phyloP scores from a whole-genome alignment of 2,113 vertebrate genomes.

The Campylomormyrus numenius region DNA sequence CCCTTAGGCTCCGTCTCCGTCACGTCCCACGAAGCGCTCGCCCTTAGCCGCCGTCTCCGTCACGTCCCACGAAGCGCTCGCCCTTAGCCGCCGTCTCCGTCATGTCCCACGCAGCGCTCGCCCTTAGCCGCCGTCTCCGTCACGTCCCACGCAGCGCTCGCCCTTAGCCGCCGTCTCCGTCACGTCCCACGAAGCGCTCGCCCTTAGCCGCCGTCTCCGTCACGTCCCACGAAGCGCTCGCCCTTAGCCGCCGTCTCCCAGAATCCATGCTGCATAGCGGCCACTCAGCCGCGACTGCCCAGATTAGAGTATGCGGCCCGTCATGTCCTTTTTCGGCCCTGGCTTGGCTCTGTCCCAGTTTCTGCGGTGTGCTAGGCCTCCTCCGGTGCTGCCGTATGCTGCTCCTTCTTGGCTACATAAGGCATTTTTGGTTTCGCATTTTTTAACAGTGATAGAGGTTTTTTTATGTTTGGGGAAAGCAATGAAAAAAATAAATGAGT shows the following conservation, averaged over 20 bases:
- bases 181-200: not conserved
- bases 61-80: too few species aligned
- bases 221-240: too few species aligned
- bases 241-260: not conserved
- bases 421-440: not conserved
- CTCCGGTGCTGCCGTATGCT: not conserved
- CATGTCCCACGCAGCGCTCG: too few species aligned
- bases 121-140: too few species aligned
- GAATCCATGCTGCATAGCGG: not conserved
- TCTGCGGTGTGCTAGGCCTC: not conserved
- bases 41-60: too few species aligned
- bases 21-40: too few species aligned
- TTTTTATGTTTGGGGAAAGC: slow-evolving; percentile 2
- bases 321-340: not conserved
- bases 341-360: not conserved
- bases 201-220: too few species aligned
- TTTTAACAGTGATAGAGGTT: not conserved
- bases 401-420: not conserved
- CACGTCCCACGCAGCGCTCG: too few species aligned
- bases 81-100: too few species aligned
- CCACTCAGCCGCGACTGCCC: not conserved
- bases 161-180: not conserved
- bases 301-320: not conserved
- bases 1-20: too few species aligned
- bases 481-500: not conserved